These are phyloP conservation scores for Physeter macrocephalus DNA, from an alignment of 2,113 vertebrate species.

Conservation along the genomic window DNA sequence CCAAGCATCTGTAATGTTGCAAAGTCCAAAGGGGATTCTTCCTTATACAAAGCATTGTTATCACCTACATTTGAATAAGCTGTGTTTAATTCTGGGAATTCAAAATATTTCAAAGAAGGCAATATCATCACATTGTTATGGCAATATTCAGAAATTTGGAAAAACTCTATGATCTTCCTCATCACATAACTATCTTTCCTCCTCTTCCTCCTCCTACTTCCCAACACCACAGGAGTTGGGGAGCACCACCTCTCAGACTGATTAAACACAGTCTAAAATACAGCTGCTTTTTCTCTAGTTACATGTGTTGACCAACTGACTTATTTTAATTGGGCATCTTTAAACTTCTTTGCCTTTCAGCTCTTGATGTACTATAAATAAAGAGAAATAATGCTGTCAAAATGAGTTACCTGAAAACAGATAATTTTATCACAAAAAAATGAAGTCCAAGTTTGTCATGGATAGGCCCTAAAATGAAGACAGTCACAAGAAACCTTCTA, in stretches of 20 bases:
- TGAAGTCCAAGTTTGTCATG: background rate
- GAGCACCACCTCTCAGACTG: background rate
- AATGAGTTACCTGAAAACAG: slow-evolving; percentile 13
- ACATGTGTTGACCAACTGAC: background rate
- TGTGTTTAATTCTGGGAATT: slow-evolving; percentile 11
- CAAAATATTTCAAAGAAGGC: background rate
- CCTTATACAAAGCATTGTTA: background rate
- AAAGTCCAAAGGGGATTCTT: background rate
- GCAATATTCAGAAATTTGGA: background rate
- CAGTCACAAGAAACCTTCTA: background rate
- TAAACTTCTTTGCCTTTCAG: background rate
- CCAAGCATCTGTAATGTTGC: background rate
- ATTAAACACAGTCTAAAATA: background rate
- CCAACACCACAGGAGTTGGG: background rate
- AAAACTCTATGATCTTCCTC: background rate
- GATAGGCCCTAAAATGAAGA: background rate
- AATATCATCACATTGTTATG: background rate
- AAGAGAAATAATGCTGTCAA: background rate
- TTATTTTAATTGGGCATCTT: background rate
- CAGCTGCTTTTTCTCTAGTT: background rate
- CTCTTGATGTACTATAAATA: background rate
- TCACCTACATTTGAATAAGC: background rate
- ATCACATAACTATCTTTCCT: background rate
- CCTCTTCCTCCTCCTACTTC: background rate
- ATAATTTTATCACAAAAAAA: slow-evolving; percentile 23